These are phyloP conservation scores for Lophotis ruficrista DNA, from an alignment of 2,113 vertebrate genomes.

Conservation along the genomic window DNA sequence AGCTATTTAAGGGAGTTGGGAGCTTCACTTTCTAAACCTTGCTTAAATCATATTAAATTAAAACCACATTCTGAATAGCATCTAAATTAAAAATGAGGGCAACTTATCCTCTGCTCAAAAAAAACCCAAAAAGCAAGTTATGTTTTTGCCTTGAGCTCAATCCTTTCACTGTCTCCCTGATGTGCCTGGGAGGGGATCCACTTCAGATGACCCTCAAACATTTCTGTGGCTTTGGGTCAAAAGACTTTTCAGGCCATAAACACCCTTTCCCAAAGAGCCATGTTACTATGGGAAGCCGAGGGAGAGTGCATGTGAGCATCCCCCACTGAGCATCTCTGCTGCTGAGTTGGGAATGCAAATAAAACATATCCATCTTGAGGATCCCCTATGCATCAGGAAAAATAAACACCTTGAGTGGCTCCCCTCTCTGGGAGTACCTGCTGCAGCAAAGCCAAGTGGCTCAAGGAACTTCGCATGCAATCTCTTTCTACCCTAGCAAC, in stretches of 20 bases:
- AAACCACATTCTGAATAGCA: not conserved
- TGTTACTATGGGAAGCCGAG: not conserved
- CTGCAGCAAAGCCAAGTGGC: not conserved
- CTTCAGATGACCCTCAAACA: not conserved
- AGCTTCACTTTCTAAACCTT: not conserved
- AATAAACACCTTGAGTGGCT: not conserved
- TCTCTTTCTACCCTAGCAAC: not conserved
- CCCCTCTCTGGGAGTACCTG: not conserved
- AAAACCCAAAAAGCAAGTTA: not conserved
- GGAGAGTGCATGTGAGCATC: not conserved
- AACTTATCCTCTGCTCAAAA: not conserved
- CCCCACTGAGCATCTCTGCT: not conserved
- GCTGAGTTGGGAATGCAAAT: not conserved
- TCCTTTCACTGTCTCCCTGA: not conserved
- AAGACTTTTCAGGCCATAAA: not conserved
- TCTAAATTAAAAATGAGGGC: not conserved
- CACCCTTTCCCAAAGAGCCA: not conserved
- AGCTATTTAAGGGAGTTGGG: not conserved
- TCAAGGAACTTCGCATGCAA: not conserved
- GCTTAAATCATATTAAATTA: constrained; percentile 8
- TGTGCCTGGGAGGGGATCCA: not conserved
- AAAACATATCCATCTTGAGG: not conserved
- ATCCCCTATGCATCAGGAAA: not conserved
- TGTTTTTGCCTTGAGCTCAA: not conserved
- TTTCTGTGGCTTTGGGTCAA: not conserved